Conservation (phyloP, 2,113 vertebrate genomes). For the Chionis minor region DNA sequence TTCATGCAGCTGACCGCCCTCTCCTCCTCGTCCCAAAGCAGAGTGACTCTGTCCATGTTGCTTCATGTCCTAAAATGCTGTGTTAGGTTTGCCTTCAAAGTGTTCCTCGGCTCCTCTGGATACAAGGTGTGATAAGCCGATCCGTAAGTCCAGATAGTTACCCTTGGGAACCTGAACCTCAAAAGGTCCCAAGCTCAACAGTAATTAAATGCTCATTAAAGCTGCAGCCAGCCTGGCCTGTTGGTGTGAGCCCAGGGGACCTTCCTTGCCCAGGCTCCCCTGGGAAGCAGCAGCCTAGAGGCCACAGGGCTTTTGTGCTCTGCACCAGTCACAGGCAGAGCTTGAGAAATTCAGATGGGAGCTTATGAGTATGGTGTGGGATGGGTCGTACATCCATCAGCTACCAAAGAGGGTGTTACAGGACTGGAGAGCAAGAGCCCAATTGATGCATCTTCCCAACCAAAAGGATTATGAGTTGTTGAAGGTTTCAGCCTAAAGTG, state of each 20-base stretch:
- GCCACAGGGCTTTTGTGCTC: not conserved
- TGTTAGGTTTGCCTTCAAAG: not conserved
- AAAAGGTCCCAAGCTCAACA: not conserved
- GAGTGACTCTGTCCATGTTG: not conserved
- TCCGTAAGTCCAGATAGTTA: accelerated
- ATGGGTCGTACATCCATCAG: accelerated
- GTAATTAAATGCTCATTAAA: not conserved
- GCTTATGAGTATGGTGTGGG: not conserved
- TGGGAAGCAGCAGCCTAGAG: not conserved
- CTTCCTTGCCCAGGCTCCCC: not conserved
- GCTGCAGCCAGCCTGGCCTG: not conserved
- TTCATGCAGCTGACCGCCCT: not conserved
- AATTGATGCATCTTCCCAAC: not conserved
- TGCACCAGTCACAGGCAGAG: accelerated
- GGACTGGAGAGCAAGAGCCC: not conserved
- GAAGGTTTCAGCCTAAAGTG: not conserved
- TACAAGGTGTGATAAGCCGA: not conserved
- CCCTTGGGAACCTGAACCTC: not conserved
- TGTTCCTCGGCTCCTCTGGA: not conserved
- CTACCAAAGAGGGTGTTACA: not conserved
- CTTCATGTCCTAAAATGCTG: not conserved
- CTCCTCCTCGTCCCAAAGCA: not conserved
- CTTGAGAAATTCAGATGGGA: not conserved
- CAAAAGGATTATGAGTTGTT: not conserved
- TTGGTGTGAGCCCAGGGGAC: not conserved